Percentiles rank a stretch among this genome's conserved stretches.
Evolutionary conservation across 2,797 vertebrate genomes (phyloP).

Genomic region (Pipistrellus nathusii): DNA sequence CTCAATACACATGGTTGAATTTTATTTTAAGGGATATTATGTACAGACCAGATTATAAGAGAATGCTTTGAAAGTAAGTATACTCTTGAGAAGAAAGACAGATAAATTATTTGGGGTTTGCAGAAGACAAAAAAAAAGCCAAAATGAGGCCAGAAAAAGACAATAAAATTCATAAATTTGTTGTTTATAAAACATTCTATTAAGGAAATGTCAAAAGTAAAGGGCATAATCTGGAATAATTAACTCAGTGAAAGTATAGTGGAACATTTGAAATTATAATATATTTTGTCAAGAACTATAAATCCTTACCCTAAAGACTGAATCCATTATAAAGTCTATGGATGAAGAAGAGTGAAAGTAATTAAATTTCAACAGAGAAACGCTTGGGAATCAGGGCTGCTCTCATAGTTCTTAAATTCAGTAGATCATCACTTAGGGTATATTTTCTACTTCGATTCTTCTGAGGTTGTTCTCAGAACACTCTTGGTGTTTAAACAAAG

Average conservation of each 20-base stretch:
- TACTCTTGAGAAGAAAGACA: neutral
- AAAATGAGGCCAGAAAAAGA: neutral
- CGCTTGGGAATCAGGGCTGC: neutral
- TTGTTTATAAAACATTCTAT: neutral
- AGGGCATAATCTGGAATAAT: neutral
- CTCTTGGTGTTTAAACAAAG: neutral
- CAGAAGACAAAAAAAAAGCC: neutral
- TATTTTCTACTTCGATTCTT: neutral
- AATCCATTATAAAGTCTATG: neutral
- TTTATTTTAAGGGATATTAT: neutral
- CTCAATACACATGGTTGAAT: neutral
- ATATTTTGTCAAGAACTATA: conserved; percentile 6
- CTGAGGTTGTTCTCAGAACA: neutral
- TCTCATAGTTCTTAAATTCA: neutral
- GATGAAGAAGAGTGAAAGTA: neutral
- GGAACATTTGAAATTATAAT: neutral
- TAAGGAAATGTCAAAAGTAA: neutral
- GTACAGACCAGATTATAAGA: neutral
- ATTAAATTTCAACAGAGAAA: conserved; percentile 5
- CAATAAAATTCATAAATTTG: neutral
- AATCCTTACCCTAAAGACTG: neutral
- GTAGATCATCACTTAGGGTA: conserved; percentile 15
- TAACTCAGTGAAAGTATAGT: neutral
- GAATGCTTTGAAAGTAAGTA: neutral
- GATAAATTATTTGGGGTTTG: neutral